Conservation (phyloP, 2,113 vertebrate genomes). For the Atrichornis clamosus region DNA sequence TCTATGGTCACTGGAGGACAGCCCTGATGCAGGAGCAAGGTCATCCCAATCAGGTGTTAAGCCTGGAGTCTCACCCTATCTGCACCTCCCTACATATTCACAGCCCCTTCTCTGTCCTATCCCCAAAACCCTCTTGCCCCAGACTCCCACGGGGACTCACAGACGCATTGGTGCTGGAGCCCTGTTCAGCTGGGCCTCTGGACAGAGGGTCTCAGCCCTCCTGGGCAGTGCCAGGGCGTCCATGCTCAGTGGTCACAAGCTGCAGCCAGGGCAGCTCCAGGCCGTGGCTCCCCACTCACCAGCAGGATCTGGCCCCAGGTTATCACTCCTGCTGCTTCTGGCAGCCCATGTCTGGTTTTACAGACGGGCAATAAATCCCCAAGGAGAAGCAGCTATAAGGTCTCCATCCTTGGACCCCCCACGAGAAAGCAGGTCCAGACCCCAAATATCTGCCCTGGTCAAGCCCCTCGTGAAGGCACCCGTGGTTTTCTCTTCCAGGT, state of each 20-base stretch:
- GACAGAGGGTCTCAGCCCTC: background rate
- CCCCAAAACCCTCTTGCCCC: background rate
- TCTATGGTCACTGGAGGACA: background rate
- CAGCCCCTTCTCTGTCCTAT: background rate
- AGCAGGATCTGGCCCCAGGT: background rate
- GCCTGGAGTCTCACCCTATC: background rate
- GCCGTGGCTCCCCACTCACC: fast-evolving
- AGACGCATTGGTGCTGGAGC: background rate
- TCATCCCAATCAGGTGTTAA: slow-evolving; percentile 41
- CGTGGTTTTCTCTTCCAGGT: background rate
- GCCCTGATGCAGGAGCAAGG: slow-evolving; percentile 48
- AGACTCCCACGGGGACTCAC: background rate
- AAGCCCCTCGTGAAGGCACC: background rate
- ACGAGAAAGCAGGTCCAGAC: background rate
- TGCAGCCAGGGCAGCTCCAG: background rate
- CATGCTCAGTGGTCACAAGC: fast-evolving
- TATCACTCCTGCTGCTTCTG: background rate
- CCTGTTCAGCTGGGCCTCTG: background rate
- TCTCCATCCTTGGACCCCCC: background rate
- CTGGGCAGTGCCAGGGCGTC: background rate
- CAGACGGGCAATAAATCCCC: background rate
- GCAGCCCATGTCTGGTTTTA: background rate
- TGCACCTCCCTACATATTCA: background rate
- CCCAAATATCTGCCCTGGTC: background rate
- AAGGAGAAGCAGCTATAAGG: background rate